Conservation (phyloP, 2,888 invertebrate species). For the Tiliacea aurago region DNA sequence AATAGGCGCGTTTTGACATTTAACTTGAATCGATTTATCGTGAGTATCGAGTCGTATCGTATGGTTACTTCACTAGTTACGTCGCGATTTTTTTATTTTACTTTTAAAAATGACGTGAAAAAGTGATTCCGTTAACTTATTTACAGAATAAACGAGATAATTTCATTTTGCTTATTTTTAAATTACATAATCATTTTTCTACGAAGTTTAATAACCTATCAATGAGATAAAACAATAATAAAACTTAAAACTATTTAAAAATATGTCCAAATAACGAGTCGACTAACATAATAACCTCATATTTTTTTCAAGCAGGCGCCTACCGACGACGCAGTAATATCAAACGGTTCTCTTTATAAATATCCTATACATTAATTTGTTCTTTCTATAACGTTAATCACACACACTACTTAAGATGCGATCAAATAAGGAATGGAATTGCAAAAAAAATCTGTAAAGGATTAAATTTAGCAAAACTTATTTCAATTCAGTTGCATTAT, state of each 20-base stretch:
- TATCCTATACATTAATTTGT: slow-evolving; percentile 32
- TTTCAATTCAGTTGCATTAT: not conserved
- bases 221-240: not conserved
- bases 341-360: slow-evolving; percentile 13
- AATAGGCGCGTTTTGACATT: no score
- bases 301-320: slow-evolving; percentile 9
- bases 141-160: no score
- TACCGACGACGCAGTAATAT: slow-evolving; percentile 27
- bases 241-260: not conserved
- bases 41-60: no score
- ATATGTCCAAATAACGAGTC: not conserved
- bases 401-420: not conserved
- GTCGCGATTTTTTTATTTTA: no score
- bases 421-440: slow-evolving; percentile 17
- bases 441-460: no score
- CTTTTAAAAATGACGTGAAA: no score
- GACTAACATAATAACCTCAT: no score
- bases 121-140: no score
- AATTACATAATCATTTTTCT: not conserved
- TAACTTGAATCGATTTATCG: no score
- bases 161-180: not conserved
- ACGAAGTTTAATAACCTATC: not conserved
- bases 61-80: no score
- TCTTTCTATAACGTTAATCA: not conserved
- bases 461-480: not conserved